Evolutionary conservation across 2,797 vertebrate genomes (phyloP), one percentile per base, ranked within the genome.

Genomic region (Lacerta bilineata): DNA sequence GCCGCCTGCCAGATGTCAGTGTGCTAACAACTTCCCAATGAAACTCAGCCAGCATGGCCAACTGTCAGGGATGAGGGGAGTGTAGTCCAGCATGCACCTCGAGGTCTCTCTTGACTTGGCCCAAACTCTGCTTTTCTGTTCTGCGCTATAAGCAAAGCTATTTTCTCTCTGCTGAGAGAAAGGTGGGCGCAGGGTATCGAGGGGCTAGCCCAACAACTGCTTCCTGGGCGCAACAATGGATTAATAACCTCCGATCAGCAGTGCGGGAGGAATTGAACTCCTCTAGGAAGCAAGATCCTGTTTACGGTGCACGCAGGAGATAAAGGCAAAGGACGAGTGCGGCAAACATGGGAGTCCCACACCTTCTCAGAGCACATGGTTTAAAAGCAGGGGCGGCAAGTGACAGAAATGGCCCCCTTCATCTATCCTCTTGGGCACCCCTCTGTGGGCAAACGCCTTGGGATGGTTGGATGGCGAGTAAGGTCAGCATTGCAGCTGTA

Each of bases 301-400:
- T 83, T 92, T 95, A 59, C 43, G 71, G 71, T 83, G 90, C 90
- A 77, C 83, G 82, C 17, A 66, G 68, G 55, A 66, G 64, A 88
- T n/a, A 75, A 84, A 74, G 64, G 27, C 78, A 90, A 80, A 94
- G 91, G 90, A 92, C 90, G n/a, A 91, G 93, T 69, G n/a, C n/a
- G 20, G 90, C 84, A 90, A 90, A 4, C 87, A 91, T n/a, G 91
- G 91, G 87, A 89, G 88, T 75, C 86, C 36, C 86, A 89, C 91
- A 93, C 92, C 91, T 94, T 94, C 33, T 55, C 93, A 95, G 92
- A 95, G 92, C 92, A 5, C 86, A 18, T 76, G 91, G 90, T 15
- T 13, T 39, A 6, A 25, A 64, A 39, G 8, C 11, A 90, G 91
- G 91, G 82, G 84, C 43, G 82, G 46, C 90, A 33, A n/a, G 33